phyloP scores from a whole-genome alignment of 2,888 invertebrate genomes.

The Polyploca ridens region DNA sequence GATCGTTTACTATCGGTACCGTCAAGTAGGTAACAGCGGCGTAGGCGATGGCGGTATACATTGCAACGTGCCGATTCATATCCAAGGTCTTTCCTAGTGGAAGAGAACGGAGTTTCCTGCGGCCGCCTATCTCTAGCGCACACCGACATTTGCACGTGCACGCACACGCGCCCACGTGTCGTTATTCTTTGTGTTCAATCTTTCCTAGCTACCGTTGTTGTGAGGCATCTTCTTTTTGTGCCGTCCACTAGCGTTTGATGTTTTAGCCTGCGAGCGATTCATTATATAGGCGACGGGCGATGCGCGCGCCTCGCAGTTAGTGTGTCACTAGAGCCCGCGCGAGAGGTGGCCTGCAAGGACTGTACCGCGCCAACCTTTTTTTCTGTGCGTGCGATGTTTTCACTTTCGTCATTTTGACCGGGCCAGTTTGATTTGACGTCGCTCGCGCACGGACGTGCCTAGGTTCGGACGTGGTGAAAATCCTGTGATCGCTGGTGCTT shows the following conservation, averaged over 20 bases:
- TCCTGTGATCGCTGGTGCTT: constrained; percentile 80
- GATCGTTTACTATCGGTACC: constrained; percentile 68
- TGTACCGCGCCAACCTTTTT: constrained; percentile 80
- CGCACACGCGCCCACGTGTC: constrained; percentile 79
- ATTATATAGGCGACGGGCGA: constrained; percentile 82
- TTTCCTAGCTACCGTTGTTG: constrained; percentile 79
- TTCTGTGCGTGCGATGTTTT: constrained; percentile 84
- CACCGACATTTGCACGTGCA: constrained; percentile 75
- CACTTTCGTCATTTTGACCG: constrained; percentile 85
- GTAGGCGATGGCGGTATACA: constrained; percentile 83
- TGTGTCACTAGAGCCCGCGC: constrained; percentile 82
- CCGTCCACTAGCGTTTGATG: constrained; percentile 77
- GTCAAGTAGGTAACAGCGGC: constrained; percentile 77
- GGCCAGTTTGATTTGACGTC: constrained; percentile 83
- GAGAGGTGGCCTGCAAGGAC: constrained; percentile 83
- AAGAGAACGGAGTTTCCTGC: constrained; percentile 86
- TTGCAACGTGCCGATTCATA: constrained; percentile 83
- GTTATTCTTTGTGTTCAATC: constrained; percentile 79
- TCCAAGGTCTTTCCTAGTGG: constrained; percentile 85
- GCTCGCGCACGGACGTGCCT: constrained; percentile 83
- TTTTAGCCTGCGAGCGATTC: constrained; percentile 72
- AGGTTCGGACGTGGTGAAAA: constrained; percentile 75
- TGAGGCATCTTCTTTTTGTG: constrained; percentile 81
- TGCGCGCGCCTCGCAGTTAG: constrained; percentile 80
- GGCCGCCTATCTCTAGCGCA: constrained; percentile 82